phyloP scores from a whole-genome alignment of 2,888 invertebrate genomes.

The Orthosia gothica region DNA sequence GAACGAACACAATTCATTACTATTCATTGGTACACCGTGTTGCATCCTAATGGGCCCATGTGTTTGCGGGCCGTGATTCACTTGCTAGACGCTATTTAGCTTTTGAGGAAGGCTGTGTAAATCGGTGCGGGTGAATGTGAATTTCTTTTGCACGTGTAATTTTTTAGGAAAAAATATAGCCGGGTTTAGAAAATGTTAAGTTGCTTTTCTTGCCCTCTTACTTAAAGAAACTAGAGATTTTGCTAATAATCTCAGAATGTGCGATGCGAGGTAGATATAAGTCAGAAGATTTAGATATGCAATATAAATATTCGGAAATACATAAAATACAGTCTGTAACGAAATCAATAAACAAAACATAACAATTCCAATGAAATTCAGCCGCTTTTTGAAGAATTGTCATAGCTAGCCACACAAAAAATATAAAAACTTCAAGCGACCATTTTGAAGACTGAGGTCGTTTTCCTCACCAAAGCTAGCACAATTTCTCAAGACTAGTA shows the following conservation, averaged over 20 bases:
- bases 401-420: background rate
- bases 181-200: background rate
- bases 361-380: background rate
- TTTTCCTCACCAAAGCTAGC: slow-evolving; percentile 73
- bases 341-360: background rate
- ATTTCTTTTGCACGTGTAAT: slow-evolving; percentile 26
- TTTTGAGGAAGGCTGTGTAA: slow-evolving; percentile 36
- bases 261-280: no score
- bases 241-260: background rate
- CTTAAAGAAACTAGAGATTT: background rate
- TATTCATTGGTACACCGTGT: slow-evolving; percentile 69
- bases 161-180: slow-evolving; percentile 15
- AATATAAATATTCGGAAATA: background rate
- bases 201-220: background rate
- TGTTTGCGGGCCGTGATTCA: slow-evolving; percentile 52
- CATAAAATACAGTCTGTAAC: background rate
- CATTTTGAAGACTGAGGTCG: slow-evolving; percentile 25
- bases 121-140: slow-evolving; percentile 31
- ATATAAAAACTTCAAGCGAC: background rate
- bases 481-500: slow-evolving; percentile 79
- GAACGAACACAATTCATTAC: slow-evolving; percentile 65
- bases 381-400: background rate
- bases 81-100: slow-evolving; percentile 46
- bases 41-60: slow-evolving; percentile 68
- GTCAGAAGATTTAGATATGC: no score